A percentile compares a stretch with the other conserved stretches of the same genome.
Conservation (phyloP, 2,113 vertebrate genomes). For the Mustelus asterias region DNA sequence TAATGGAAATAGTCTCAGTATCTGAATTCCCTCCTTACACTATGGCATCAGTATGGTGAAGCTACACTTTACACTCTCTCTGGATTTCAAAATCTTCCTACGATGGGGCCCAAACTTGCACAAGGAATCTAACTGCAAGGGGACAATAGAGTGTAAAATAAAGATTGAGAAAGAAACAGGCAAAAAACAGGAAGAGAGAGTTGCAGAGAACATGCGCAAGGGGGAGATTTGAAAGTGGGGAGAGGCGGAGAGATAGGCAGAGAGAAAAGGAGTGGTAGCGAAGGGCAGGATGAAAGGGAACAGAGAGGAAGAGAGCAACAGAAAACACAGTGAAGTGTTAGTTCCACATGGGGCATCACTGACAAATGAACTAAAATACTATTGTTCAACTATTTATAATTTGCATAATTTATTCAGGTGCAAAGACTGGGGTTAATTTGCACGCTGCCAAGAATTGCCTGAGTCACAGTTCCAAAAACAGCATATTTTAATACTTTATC, state of each 20-base stretch:
- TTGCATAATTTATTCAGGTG: slow-evolving; percentile 31
- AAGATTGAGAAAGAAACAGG: neutral
- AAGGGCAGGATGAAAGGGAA: neutral
- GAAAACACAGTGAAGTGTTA: neutral
- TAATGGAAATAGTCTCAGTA: neutral
- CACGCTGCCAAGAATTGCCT: slow-evolving; percentile 1
- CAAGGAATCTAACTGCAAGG: neutral
- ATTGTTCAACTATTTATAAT: slow-evolving; percentile 11
- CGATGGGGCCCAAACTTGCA: neutral
- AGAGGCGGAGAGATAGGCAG: neutral
- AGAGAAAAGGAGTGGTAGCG: neutral
- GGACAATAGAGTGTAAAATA: neutral
- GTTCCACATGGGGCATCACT: neutral
- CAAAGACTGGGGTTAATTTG: slow-evolving; percentile 1
- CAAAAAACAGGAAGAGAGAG: neutral
- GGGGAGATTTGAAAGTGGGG: neutral
- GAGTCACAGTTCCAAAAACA: slow-evolving; percentile 23
- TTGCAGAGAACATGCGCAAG: neutral
- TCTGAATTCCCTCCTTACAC: neutral
- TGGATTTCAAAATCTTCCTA: neutral
- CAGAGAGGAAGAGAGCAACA: neutral
- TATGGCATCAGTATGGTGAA: neutral
- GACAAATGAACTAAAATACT: neutral
- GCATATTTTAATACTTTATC: slow-evolving; percentile 23
- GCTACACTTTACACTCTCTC: neutral